phyloP scores from a whole-genome alignment of 2,797 vertebrate species.

The Monodelphis domestica region DNA sequence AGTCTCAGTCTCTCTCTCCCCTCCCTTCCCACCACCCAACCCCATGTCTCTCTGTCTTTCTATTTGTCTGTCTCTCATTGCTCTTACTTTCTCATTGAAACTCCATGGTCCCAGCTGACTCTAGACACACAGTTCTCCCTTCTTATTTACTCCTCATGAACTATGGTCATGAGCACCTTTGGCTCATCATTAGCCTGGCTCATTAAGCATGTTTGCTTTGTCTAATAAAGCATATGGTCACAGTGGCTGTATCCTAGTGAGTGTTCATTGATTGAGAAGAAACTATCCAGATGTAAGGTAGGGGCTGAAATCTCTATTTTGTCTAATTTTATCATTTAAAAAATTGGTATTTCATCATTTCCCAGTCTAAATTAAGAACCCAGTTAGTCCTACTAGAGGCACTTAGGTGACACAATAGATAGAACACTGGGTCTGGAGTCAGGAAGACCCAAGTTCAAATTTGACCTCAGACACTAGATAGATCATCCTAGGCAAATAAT shows the following conservation, averaged over 20 bases:
- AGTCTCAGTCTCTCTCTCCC: no score
- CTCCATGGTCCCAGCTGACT: background rate
- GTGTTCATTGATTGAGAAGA: background rate
- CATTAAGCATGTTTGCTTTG: background rate
- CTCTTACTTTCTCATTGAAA: background rate
- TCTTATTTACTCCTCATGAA: background rate
- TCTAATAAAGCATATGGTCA: background rate
- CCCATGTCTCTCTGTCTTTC: no score
- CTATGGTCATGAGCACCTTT: background rate
- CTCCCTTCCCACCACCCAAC: no score
- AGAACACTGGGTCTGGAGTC: background rate
- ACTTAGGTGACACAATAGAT: background rate
- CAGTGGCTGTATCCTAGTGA: background rate
- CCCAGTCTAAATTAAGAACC: background rate
- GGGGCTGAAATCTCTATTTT: background rate
- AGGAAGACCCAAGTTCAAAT: background rate
- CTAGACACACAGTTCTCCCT: background rate
- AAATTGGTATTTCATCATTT: background rate
- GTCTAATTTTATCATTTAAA: background rate
- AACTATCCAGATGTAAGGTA: background rate
- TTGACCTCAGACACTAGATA: background rate
- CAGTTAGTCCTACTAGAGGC: background rate
- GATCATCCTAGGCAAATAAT: background rate
- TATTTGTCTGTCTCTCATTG: background rate
- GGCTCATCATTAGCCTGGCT: background rate